Conservation (phyloP, 2,113 vertebrate genomes). For the Chaetura pelagica region DNA sequence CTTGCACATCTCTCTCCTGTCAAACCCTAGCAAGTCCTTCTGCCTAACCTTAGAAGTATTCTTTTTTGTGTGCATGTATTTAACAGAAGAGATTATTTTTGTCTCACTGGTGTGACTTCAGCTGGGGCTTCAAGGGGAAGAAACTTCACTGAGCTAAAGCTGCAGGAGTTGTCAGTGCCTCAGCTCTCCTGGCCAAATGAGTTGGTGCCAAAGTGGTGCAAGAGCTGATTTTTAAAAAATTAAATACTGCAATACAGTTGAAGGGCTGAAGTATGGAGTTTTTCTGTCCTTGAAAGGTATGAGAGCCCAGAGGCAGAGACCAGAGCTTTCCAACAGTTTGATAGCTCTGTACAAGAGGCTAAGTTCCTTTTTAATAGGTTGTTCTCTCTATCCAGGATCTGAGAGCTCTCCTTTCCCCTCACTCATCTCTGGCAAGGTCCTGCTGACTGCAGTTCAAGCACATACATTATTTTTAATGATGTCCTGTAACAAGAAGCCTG, state of each 20-base stretch:
- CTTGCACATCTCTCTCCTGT: neutral
- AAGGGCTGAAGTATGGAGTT: constrained; percentile 8
- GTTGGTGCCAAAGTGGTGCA: neutral
- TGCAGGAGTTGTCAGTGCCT: neutral
- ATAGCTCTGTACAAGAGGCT: constrained; percentile 27
- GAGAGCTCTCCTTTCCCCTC: constrained; percentile 29
- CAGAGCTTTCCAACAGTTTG: neutral
- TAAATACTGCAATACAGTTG: neutral
- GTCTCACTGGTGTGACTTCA: neutral
- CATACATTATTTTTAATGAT: constrained; percentile 50
- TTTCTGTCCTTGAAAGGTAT: constrained; percentile 21
- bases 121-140: neutral
- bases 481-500: constrained; percentile 48
- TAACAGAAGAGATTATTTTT: constrained; percentile 6
- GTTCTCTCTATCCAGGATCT: constrained; percentile 46
- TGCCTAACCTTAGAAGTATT: neutral
- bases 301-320: neutral
- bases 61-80: neutral
- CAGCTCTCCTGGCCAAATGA: neutral
- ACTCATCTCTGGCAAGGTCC: neutral
- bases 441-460: neutral
- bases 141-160: neutral
- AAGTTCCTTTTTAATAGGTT: constrained; percentile 55
- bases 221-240: neutral
- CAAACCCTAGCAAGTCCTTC: neutral